phyloP scores from a whole-genome alignment of 2,113 vertebrate genomes.

The Mirounga angustirostris region DNA sequence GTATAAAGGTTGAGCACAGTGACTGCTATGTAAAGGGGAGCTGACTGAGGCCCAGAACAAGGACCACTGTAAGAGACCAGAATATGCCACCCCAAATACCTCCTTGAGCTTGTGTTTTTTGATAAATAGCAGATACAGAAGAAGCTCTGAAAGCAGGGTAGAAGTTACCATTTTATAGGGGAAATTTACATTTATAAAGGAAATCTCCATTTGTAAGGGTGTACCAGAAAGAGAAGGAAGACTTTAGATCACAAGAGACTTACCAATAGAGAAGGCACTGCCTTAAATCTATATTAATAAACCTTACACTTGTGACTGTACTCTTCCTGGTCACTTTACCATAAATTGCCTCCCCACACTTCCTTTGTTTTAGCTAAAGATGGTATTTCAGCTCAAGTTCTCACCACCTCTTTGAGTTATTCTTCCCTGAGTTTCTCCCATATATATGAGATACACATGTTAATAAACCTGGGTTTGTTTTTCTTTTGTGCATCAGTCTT shows the following conservation, averaged over 20 bases:
- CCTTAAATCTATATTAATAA: not conserved
- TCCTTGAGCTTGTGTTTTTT: not conserved
- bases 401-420: not conserved
- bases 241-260: not conserved
- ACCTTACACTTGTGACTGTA: not conserved
- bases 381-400: not conserved
- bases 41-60: not conserved
- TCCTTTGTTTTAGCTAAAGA: not conserved
- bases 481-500: not conserved
- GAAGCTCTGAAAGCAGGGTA: not conserved
- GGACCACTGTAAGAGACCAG: not conserved
- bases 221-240: not conserved
- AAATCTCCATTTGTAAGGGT: not conserved
- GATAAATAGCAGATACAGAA: not conserved
- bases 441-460: not conserved
- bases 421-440: not conserved
- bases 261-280: not conserved
- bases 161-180: not conserved
- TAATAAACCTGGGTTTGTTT: constrained; percentile 24
- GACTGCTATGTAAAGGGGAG: not conserved
- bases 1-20: not conserved
- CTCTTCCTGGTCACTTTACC: not conserved
- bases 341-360: not conserved
- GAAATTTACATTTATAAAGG: not conserved
- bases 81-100: not conserved